Base-by-base conservation (phyloP, 1,140 invertebrate species). In the Neodiprion lecontei region DNA sequence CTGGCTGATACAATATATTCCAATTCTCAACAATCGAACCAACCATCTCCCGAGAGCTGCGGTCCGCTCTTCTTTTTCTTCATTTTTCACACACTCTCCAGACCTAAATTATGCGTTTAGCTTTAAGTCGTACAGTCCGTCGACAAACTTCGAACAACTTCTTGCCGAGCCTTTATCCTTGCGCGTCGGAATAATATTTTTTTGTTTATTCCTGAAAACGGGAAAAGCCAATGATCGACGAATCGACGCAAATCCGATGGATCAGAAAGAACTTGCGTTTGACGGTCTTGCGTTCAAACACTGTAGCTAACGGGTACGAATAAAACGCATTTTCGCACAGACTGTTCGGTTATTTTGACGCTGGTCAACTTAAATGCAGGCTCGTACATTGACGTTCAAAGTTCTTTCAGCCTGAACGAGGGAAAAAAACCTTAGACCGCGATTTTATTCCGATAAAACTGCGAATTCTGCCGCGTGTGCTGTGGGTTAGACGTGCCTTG, bases 41-140 rank as follows among this genome's bases (percentile, higher is more conserved):
- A 8, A 61, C 53, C 53, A 61, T 61, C 53, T 61, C n/a, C n/a
- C 53, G 28, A 40, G 53, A 17, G 53, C 53, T 61, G 53, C 11
- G 53, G 53, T 61, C n/a, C n/a, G 7, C 9, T 61, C n/a, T 61
- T 61, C 11, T 61, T 61, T 61, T 61, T 61, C 7, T 17, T 17
- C 53, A 61, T 17, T 61, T 61, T 61, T 61, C n/a, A 61, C n/a
- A 61, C 53, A 9, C 53, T 61, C 53, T 61, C 11, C 11, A 12
- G n/a, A 14, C 53, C 53, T 61, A 61, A 61, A 61, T 61, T 61
- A 61, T 61, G 53, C 53, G 53, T 61, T 61, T 61, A 61, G 53
- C 11, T 61, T 61, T 61, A 61, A 61, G n/a, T 61, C 53, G 53
- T 61, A 61, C 53, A 61, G 53, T 61, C 11, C 53, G 11, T 61